phyloP scores from a whole-genome alignment of 2,113 vertebrate species.

The Myrmecobius fasciatus region DNA sequence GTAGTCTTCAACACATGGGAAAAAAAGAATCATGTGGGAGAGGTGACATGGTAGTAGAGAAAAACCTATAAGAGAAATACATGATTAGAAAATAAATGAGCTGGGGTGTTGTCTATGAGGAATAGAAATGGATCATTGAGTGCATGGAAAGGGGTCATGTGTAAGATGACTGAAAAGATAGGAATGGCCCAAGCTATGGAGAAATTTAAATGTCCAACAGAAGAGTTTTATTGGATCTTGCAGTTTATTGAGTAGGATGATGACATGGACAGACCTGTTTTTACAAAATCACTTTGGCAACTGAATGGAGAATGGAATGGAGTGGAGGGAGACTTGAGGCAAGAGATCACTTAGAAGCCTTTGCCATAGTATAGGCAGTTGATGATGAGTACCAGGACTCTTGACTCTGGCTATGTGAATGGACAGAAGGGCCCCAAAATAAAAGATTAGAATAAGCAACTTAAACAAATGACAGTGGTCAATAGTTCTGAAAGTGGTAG shows the following conservation, averaged over 20 bases:
- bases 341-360: background rate
- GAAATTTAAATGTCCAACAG: background rate
- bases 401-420: background rate
- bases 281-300: background rate
- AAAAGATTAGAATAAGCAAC: background rate
- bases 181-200: background rate
- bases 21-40: background rate
- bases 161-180: background rate
- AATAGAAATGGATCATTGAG: background rate
- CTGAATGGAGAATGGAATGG: background rate
- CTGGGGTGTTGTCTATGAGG: background rate
- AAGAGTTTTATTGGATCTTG: background rate
- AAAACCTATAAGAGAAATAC: background rate
- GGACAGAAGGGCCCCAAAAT: background rate
- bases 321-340: background rate
- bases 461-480: background rate
- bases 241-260: background rate
- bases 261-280: background rate
- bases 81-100: background rate
- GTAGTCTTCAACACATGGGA: background rate
- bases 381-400: background rate
- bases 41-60: background rate
- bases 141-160: background rate
- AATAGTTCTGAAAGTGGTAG: background rate
- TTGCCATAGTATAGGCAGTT: background rate